Conservation (phyloP, 2,888 invertebrate species). For the Idaea aversata region DNA sequence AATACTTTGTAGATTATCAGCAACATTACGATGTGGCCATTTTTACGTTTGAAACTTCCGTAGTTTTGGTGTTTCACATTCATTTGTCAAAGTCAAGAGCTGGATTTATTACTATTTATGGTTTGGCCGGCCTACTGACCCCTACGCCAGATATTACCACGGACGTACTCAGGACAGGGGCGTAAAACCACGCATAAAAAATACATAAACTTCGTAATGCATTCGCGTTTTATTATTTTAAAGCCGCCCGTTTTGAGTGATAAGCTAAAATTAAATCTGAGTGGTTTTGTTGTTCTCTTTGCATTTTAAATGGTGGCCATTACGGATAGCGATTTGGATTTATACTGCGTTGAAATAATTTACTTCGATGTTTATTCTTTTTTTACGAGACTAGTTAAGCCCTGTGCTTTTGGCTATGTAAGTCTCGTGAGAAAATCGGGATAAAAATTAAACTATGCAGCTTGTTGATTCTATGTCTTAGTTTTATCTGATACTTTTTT, state of each 20-base stretch:
- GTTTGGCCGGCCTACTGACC: slow-evolving; percentile 51
- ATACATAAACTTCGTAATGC: neutral
- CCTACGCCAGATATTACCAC: slow-evolving; percentile 27
- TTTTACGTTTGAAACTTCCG: slow-evolving; percentile 33
- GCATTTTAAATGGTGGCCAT: neutral
- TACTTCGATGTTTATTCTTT: neutral
- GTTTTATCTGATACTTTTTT: too few species aligned
- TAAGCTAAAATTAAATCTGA: neutral
- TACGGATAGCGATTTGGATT: neutral
- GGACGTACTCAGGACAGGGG: slow-evolving; percentile 14
- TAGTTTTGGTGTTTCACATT: slow-evolving; percentile 35
- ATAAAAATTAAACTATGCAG: too few species aligned
- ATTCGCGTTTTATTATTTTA: slow-evolving; percentile 8
- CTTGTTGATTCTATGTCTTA: too few species aligned
- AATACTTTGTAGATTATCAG: neutral
- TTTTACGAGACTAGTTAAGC: neutral
- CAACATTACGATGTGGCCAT: slow-evolving; percentile 9
- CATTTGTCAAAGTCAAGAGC: slow-evolving; percentile 61
- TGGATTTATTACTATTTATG: slow-evolving; percentile 61
- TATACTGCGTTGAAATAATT: neutral
- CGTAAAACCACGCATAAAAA: neutral
- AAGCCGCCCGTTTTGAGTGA: neutral
- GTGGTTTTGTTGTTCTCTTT: neutral
- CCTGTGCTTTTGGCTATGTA: too few species aligned
- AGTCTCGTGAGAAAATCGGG: too few species aligned